Base-by-base conservation (phyloP, 2,888 invertebrate genomes). In the Chrysolina haemoptera region DNA sequence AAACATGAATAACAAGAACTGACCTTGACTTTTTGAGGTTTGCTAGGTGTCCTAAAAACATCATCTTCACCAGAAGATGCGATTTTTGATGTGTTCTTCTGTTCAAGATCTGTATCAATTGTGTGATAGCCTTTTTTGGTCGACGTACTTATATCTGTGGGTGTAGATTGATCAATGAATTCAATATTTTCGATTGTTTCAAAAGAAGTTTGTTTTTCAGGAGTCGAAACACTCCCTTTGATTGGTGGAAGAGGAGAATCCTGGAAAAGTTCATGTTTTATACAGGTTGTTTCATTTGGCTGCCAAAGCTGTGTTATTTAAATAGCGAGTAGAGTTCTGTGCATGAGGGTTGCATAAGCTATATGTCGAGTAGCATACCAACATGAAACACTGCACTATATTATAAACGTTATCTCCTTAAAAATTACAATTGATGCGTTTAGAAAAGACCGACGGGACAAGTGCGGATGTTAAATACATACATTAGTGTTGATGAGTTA, bases 141-240 rank as follows among this genome's bases (percentile, higher is more conserved):
- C 90, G 89, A 83, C 87, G 88, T 85, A 88, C 89, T 78, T 87
- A 89, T 83, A 89, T 90, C 86, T 88, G 90, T 80, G 89, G 91
- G 84, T 90, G 89, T 84, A 91, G 92, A 84, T 91, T 93, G 88
- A 93, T 94, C 86, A 91, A 93, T 87, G 92, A 91, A 87, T 92
- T 93, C 87, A 91, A 92, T 85, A 74, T 86, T 86, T 76, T 87
- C 87, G 72, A 87, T 82, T 76, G 84, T 84, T 73, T 82, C 82
- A 40, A 81, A 77, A 11, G 76, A 68, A 55, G 78, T 87, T 82
- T 91, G 87, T 89, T 91, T 92, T 88, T 92, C 91, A 86, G 91
- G 74, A 90, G 80, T 83, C 43, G 78, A 50, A 14, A 74, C 76
- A 55, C 77, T 76, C 68, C 80, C 77, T 75, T 75, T 87, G 86